Percentiles rank a stretch among this genome's conserved stretches.
Conservation (phyloP, 2,797 vertebrate species). For the Acanthornis magna region DNA sequence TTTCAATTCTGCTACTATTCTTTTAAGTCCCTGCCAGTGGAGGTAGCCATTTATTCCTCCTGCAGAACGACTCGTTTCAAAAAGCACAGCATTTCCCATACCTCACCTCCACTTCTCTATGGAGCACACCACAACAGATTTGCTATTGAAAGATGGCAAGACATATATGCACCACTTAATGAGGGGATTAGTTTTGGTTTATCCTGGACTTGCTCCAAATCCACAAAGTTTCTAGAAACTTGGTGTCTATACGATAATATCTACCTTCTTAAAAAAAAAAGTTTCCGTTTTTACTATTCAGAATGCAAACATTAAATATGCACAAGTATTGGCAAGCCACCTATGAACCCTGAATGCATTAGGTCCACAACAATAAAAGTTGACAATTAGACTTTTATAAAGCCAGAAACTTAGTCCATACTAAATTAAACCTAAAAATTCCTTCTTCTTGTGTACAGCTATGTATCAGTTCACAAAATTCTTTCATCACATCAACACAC, state of each 20-base stretch:
- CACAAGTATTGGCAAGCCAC: not conserved
- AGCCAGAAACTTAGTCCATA: not conserved
- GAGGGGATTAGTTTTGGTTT: not conserved
- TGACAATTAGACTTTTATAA: not conserved
- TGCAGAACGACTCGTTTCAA: not conserved
- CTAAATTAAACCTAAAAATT: not conserved
- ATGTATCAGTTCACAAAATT: not conserved
- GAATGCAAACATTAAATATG: not conserved
- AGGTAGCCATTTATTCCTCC: slow-evolving; percentile 16
- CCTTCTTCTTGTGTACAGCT: not conserved
- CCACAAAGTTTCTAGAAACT: not conserved
- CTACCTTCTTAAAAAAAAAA: not conserved
- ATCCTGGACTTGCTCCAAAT: not conserved
- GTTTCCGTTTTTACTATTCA: not conserved
- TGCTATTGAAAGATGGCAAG: not conserved
- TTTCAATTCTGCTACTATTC: slow-evolving; percentile 14
- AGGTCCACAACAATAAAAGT: not conserved
- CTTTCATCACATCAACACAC: not conserved
- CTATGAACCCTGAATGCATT: not conserved
- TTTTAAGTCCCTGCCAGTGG: not conserved
- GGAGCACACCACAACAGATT: not conserved
- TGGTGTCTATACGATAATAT: not conserved
- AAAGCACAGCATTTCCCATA: not conserved
- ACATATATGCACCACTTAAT: not conserved
- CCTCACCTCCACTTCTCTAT: not conserved